Percentiles rank a stretch among this genome's conserved stretches.
Evolutionary conservation across 2,797 vertebrate genomes (phyloP).

Genomic region (Pseudomugil tenellus): DNA sequence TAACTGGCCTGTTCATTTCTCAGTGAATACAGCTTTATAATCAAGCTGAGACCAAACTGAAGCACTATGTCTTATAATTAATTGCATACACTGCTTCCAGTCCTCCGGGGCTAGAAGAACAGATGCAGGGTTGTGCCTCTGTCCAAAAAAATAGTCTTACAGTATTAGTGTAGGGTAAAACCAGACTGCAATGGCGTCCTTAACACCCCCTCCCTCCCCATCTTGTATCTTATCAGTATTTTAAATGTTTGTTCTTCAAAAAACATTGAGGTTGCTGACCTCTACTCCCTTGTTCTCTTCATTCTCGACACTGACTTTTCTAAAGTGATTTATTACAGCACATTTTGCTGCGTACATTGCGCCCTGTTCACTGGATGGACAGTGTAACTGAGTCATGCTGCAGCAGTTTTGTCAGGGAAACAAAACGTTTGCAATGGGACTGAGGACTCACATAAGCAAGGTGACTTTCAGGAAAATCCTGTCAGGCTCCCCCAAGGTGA

Average conservation of each 20-base stretch:
- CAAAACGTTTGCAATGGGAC: conserved; percentile 56
- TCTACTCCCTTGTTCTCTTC: conserved; percentile 42
- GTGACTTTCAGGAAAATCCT: conserved; percentile 67
- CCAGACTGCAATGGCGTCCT: conserved; percentile 30
- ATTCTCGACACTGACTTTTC: conserved; percentile 33
- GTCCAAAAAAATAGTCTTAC: conserved; percentile 1
- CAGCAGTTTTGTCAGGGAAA: conserved; percentile 68
- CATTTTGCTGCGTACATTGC: conserved; percentile 37
- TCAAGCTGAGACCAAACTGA: conserved; percentile 38
- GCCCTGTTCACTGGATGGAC: conserved; percentile 46
- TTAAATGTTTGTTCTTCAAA: conserved; percentile 56
- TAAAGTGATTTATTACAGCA: conserved; percentile 61
- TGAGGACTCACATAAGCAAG: conserved; percentile 68
- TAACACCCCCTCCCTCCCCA: conserved; percentile 14
- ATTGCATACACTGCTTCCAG: conserved; percentile 55
- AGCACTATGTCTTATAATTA: conserved; percentile 52
- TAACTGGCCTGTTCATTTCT: conserved; percentile 58
- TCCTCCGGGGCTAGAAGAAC: conserved; percentile 40
- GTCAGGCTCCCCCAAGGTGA: conserved; percentile 63
- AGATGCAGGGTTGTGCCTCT: conserved; percentile 44
- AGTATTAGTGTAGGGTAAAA: conserved; percentile 10
- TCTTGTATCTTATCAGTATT: conserved; percentile 44
- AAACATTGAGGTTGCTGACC: conserved; percentile 67
- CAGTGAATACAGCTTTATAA: conserved; percentile 27
- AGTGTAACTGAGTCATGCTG: conserved; percentile 70